Base-by-base conservation (phyloP, 2,113 vertebrate genomes). In the Epinephelus moara region DNA sequence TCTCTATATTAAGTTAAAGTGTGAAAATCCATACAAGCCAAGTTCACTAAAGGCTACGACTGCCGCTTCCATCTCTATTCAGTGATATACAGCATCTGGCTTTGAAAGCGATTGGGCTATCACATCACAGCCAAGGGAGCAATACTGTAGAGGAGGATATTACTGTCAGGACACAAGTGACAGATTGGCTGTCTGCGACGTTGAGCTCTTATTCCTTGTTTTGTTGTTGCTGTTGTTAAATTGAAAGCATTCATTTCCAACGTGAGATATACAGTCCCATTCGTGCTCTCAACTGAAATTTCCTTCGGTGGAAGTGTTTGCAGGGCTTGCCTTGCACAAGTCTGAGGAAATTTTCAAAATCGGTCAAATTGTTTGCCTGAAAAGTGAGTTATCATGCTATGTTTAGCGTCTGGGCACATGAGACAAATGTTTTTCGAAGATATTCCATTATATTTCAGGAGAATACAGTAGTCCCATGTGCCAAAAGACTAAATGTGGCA, bases 101-200 rank as follows among this genome's bases (percentile, higher is more conserved):
- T 86, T 84, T 75, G 55, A 75, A 84, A 88, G 52, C 63, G 70
- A 91, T 78, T 76, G 87, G 87, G 69, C 88, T 85, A 88, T 91
- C 89, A 75, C 88, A 90, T 86, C 91, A 68, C 87, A 88, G 85
- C 85, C 87, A 69, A 68, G 87, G 89, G 92, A 93, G 90, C 90
- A 82, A 88, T 88, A 80, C 70, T 85, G 83, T 88, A 80, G 92
- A 87, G 84, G 84, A 91, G 90, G 88, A 93, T 92, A 90, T 92
- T 91, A 91, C 89, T 91, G 93, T 93, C 90, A 88, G 78, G 71
- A 74, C 77, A 63, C 81, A 45, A 81, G 78, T 88, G 89, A 92
- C 89, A 83, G 85, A 94, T 90, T 84, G 85, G 61, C 75, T 59
- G 86, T 77, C 64, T 89, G 71, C 73, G 68, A 53, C 56, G 23